phyloP scores from a whole-genome alignment of 2,113 vertebrate genomes.

The Tetrax tetrax region DNA sequence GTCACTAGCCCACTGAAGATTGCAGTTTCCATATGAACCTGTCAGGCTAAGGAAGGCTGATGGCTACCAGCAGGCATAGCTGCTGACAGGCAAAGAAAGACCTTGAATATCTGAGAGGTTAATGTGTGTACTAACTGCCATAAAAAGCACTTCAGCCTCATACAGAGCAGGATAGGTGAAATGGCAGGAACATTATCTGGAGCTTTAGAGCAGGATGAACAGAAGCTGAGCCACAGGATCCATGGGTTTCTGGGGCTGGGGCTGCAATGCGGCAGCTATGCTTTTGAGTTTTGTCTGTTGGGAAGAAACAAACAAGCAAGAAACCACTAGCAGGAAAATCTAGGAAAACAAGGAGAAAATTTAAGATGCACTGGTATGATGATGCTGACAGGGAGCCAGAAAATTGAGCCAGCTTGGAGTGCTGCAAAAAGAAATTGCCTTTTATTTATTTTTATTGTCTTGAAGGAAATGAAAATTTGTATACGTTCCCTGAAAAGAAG shows the following conservation, averaged over 20 bases:
- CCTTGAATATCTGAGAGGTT: not conserved
- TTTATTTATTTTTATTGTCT: not conserved
- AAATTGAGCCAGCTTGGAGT: not conserved
- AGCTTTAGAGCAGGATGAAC: not conserved
- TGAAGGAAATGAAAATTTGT: not conserved
- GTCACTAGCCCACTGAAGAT: not conserved
- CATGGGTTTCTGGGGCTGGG: not conserved
- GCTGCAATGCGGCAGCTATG: fast-evolving
- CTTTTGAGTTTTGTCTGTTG: not conserved
- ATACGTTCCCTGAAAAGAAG: not conserved
- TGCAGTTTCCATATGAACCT: not conserved
- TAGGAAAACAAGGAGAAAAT: not conserved
- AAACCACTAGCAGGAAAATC: not conserved
- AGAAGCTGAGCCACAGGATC: not conserved
- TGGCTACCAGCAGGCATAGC: not conserved
- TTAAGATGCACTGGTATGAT: fast-evolving
- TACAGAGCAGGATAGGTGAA: not conserved
- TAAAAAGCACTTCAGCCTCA: not conserved
- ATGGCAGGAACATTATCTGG: fast-evolving
- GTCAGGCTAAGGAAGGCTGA: not conserved
- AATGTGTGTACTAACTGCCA: not conserved
- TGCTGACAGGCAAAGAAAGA: not conserved
- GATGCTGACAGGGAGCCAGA: not conserved
- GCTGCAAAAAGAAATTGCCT: not conserved
- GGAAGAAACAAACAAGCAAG: not conserved